phyloP scores from a whole-genome alignment of 1,140 invertebrate genomes.

The Brachionus angularis region DNA sequence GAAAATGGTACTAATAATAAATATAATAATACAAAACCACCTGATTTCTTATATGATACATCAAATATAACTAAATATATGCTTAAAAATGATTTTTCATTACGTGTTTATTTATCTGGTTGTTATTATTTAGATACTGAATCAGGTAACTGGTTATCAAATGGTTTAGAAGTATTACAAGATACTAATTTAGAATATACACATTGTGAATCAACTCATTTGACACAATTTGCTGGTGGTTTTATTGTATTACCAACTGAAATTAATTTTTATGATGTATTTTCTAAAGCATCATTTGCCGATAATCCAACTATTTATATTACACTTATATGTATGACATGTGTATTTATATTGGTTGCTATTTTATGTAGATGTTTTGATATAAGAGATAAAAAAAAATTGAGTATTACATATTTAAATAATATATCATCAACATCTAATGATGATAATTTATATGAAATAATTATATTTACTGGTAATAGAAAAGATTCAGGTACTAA shows the following conservation, averaged over 20 bases:
- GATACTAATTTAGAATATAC: no score
- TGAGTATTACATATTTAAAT: constrained; percentile 61
- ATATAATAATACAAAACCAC: no score
- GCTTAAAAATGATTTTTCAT: no score
- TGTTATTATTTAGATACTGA: no score
- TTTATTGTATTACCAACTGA: constrained; percentile 56
- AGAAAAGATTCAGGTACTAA: constrained; percentile 53
- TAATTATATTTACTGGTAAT: constrained; percentile 61
- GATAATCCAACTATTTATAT: no score
- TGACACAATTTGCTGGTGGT: constrained; percentile 56
- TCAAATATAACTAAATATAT: no score
- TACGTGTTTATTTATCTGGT: no score
- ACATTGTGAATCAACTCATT: constrained; percentile 54
- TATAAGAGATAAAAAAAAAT: constrained; percentile 59
- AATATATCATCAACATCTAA: constrained; percentile 59
- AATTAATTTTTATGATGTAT: constrained; percentile 57
- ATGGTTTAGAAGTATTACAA: no score
- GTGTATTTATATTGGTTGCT: constrained; percentile 57
- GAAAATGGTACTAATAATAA: no score
- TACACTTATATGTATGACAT: constrained; percentile 59
- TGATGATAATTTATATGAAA: no score
- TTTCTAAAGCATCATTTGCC: constrained; percentile 60
- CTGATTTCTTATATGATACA: no score
- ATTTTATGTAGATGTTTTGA: constrained; percentile 61
- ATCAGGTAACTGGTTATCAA: no score